phyloP scores from a whole-genome alignment of 2,888 invertebrate species.

The Ctena decussata region DNA sequence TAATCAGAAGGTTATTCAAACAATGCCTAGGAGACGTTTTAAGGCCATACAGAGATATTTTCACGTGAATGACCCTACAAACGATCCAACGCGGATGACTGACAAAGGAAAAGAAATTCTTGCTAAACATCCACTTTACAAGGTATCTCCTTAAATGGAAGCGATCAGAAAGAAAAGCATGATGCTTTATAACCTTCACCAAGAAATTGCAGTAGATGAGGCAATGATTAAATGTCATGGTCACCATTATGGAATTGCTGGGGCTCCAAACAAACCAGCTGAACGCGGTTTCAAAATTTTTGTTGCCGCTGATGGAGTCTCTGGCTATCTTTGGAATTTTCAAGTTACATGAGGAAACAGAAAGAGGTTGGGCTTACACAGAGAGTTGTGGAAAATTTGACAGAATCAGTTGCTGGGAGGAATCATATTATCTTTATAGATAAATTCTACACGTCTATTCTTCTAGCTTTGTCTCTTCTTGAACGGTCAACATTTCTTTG shows the following conservation, averaged over 20 bases:
- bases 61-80: conserved; percentile 23
- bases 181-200: conserved; percentile 13
- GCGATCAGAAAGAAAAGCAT: conserved; percentile 20
- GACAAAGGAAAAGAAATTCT: not conserved
- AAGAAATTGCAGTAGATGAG: conserved; percentile 29
- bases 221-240: conserved; percentile 41
- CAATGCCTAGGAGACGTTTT: conserved; percentile 25
- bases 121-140: conserved; percentile 28
- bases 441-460: conserved; percentile 38
- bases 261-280: conserved; percentile 40
- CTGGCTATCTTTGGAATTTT: conserved; percentile 21
- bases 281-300: conserved; percentile 34
- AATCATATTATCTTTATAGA: conserved; percentile 33
- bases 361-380: conserved; percentile 35
- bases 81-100: conserved; percentile 8
- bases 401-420: conserved; percentile 1
- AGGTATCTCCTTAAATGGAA: conserved; percentile 38
- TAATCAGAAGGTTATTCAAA: conserved; percentile 8
- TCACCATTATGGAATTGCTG: conserved; percentile 33
- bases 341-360: conserved; percentile 6
- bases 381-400: conserved; percentile 18
- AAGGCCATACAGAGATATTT: conserved; percentile 17
- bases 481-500: conserved; percentile 27
- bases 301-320: conserved; percentile 29
- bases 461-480: conserved; percentile 24